These are phyloP conservation scores for Manacus vitellinus DNA, from an alignment of 2,113 vertebrate species.

Conservation along the genomic window DNA sequence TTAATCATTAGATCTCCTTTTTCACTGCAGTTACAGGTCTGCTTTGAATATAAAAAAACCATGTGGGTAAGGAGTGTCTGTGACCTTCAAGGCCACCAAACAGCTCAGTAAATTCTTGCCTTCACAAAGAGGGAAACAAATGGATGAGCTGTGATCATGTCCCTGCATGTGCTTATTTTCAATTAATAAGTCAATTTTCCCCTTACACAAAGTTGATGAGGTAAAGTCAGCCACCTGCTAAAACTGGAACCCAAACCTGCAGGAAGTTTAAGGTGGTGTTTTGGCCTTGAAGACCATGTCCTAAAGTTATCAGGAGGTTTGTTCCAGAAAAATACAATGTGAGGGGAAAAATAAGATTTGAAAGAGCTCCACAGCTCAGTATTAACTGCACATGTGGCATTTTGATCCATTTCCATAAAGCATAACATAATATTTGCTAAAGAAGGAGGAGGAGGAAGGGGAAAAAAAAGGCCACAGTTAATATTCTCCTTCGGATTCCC, in stretches of 20 bases:
- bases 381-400: constrained; percentile 61
- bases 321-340: constrained; percentile 66
- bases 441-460: constrained; percentile 41
- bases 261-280: constrained; percentile 45
- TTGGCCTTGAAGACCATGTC: constrained; percentile 8
- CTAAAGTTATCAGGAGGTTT: constrained; percentile 40
- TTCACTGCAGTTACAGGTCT: background rate
- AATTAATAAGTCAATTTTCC: background rate
- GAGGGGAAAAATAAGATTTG: constrained; percentile 58
- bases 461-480: constrained; percentile 33
- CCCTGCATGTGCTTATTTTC: background rate
- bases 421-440: constrained; percentile 67
- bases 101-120: background rate
- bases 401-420: constrained; percentile 68
- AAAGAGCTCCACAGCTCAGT: constrained; percentile 54
- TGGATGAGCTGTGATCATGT: rapidly evolving
- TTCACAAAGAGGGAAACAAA: background rate
- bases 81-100: background rate
- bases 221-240: background rate
- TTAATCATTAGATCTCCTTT: background rate
- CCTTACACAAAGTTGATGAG: background rate
- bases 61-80: background rate
- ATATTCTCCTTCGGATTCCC: constrained; percentile 53
- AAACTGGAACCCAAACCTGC: background rate
- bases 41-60: background rate